Evolutionary conservation across 2,888 invertebrate genomes (phyloP).

Genomic region (Platynereis dumerilii): DNA sequence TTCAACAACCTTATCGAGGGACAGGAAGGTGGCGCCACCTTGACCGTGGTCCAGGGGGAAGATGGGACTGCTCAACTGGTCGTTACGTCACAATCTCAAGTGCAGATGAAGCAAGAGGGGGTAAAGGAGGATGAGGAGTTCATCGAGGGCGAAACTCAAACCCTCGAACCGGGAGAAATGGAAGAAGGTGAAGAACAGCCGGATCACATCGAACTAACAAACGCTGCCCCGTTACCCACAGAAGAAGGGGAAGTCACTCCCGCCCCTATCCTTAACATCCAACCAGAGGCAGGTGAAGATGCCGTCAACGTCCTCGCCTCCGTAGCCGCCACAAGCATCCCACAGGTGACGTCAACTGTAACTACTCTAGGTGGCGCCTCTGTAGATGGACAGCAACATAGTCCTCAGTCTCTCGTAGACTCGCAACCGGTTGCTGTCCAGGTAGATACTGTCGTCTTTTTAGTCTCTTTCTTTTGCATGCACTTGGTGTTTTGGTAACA

Average conservation of each 20-base stretch:
- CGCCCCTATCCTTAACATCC: constrained; percentile 17
- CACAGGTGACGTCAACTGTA: constrained; percentile 9
- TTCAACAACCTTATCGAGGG: background rate
- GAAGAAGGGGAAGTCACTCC: background rate
- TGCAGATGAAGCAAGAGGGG: constrained; percentile 5
- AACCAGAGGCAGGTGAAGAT: constrained; percentile 7
- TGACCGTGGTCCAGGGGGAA: constrained; percentile 3
- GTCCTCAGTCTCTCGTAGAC: too few species aligned
- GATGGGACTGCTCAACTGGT: background rate
- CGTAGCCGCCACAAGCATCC: constrained; percentile 40
- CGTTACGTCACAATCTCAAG: background rate
- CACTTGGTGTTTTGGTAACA: too few species aligned
- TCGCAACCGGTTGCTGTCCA: constrained; percentile 14
- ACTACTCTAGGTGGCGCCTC: background rate
- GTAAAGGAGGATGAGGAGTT: background rate
- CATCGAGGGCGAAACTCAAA: constrained; percentile 7
- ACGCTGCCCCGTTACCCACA: constrained; percentile 1
- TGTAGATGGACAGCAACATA: constrained; percentile 1
- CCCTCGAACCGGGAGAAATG: background rate
- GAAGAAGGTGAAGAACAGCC: background rate
- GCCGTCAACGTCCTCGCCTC: constrained; percentile 38
- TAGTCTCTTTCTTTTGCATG: too few species aligned
- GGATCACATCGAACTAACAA: constrained; percentile 13
- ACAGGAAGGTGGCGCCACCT: background rate
- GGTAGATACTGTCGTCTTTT: background rate